These are phyloP conservation scores for Apteryx owenii DNA, from an alignment of 2,113 vertebrate species.

Conservation along the genomic window DNA sequence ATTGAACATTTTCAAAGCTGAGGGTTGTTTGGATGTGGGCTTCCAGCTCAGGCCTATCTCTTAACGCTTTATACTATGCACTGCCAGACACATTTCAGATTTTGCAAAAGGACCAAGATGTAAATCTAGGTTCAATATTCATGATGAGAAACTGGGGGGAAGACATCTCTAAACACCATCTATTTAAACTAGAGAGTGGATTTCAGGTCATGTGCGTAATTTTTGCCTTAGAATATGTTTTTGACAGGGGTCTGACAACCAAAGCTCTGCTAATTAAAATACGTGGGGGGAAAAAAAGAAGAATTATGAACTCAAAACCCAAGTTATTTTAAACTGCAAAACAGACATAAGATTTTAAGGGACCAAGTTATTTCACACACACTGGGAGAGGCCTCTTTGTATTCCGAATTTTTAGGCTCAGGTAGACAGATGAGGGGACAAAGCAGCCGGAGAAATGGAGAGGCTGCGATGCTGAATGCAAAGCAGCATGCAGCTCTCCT, in stretches of 20 bases:
- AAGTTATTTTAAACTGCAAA: not conserved
- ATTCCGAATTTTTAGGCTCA: not conserved
- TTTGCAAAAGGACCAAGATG: not conserved
- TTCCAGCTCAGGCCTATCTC: not conserved
- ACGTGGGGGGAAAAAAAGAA: fast-evolving
- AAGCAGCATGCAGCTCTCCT: not conserved
- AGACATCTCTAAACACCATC: not conserved
- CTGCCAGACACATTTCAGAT: fast-evolving
- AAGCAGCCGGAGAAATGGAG: not conserved
- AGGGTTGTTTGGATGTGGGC: fast-evolving
- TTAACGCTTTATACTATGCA: not conserved
- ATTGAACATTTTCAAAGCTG: not conserved
- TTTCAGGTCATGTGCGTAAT: not conserved
- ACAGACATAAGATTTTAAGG: not conserved
- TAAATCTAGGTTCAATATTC: not conserved
- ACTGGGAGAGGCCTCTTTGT: not conserved
- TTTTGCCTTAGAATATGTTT: not conserved
- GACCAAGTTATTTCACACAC: not conserved
- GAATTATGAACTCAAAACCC: not conserved
- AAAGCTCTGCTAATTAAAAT: not conserved
- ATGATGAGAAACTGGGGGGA: fast-evolving
- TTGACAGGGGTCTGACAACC: not conserved
- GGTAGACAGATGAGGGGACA: not conserved
- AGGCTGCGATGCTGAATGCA: not conserved
- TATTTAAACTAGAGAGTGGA: not conserved